Base-by-base conservation (phyloP, 2,113 vertebrate species). In the Erythrocebus patas region DNA sequence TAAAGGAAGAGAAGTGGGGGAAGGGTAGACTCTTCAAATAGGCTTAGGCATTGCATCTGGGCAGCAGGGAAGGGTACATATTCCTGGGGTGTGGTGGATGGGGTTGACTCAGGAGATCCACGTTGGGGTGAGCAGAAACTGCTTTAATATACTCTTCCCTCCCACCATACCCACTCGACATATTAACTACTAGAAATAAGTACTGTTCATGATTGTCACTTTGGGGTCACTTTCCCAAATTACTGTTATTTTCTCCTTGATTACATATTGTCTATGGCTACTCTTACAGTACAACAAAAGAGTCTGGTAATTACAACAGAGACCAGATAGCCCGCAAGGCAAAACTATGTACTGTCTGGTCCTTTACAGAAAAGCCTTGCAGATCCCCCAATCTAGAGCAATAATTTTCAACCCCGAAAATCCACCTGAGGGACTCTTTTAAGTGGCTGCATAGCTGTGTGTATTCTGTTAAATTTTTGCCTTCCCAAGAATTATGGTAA, bases 41-140 rank as follows among this genome's bases (percentile, higher is more conserved):
- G 7, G 20, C 43, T 18, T 40, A 30, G 10, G 35, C 38, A n/a
- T 22, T 3, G 7, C 16, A 1, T 16, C 48, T 17, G 25, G 30
- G 16, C 3, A n/a, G 6, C 5, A 5, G 6, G 35, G 18, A 6
- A 18, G 14, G n/a, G 25, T 27, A 43, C 45, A n/a, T 23, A 8
- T 14, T 68, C 16, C 45, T 83, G 20, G 13, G 68, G 14, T 18
- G 20, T 61, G 40, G 11, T 13, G 66, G 70, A n/a, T 75, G 6
- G 38, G 23, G 38, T 38, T 73, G 40, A 73, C 27, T 38, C 22
- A 30, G 68, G 66, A 48, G 79, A 72, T 27, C 27, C 6, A 17
- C 27, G 13, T 25, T 35, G 20, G 78, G 43, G 68, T 75, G 76
- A 61, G 30, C 66, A 59, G 40, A 64, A 35, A 73, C 32, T 40